Evolutionary conservation across 2,888 invertebrate species (phyloP).

Genomic region (Apamea sordens): DNA sequence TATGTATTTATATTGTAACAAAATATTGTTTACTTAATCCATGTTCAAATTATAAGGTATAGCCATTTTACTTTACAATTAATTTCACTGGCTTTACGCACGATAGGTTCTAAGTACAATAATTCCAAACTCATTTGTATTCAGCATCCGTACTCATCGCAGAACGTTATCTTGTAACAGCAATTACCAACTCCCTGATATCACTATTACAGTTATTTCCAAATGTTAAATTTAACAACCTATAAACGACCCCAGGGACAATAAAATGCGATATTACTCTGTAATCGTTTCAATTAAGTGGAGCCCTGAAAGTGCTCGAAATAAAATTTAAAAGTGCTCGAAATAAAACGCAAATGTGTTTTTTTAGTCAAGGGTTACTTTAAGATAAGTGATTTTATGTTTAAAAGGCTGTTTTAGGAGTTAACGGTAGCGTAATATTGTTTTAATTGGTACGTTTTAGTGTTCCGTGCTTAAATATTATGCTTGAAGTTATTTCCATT

Average conservation of each 20-base stretch:
- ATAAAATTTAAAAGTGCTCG: conserved; percentile 34
- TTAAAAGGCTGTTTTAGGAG: neutral
- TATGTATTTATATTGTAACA: no score
- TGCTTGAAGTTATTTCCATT: neutral
- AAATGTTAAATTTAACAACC: conserved; percentile 65
- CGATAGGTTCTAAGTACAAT: neutral
- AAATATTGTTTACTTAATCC: neutral
- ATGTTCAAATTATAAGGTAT: neutral
- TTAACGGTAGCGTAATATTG: neutral
- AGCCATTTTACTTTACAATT: neutral
- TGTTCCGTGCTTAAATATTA: neutral
- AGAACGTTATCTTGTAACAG: conserved; percentile 28
- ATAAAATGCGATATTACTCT: conserved; percentile 55
- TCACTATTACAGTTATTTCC: conserved; percentile 57
- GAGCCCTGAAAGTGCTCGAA: conserved; percentile 34
- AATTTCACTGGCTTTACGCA: neutral
- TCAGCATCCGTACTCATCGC: conserved; percentile 17
- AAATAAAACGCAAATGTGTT: conserved; percentile 52
- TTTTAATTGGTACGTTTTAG: neutral
- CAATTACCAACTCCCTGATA: conserved; percentile 48
- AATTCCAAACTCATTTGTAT: conserved; percentile 39
- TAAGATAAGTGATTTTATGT: conserved; percentile 43
- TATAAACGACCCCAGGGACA: conserved; percentile 51
- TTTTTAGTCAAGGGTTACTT: conserved; percentile 40
- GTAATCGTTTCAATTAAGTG: conserved; percentile 72